Evolutionary conservation across 1,140 invertebrate genomes (phyloP).

Genomic region (Prorops nasuta): DNA sequence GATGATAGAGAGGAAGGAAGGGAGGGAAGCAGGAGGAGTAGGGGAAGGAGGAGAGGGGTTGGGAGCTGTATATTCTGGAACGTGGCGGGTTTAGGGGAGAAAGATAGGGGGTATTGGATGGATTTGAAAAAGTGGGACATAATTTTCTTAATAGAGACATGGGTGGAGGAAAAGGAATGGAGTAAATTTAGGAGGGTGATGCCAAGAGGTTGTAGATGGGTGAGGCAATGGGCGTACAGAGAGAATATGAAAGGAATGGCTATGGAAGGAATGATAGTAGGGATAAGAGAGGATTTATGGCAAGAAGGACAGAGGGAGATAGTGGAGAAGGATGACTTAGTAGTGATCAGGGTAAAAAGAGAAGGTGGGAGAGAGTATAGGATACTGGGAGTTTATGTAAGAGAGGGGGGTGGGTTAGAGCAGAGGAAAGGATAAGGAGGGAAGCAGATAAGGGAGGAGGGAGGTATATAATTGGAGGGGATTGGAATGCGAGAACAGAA

Average conservation of each 20-base stretch:
- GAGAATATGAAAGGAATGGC: not conserved
- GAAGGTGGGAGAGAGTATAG: not conserved
- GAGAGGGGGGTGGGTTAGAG: not conserved
- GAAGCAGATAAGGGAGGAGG: not conserved
- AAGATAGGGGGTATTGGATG: not conserved
- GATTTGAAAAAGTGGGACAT: not conserved
- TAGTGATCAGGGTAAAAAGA: not conserved
- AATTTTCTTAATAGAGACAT: not conserved
- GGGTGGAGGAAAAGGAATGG: too few species aligned
- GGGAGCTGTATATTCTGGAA: not conserved
- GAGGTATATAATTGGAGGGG: too few species aligned
- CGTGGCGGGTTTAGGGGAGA: not conserved
- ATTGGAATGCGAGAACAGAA: constrained; percentile 1
- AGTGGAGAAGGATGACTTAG: not conserved
- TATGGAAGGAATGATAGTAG: not conserved
- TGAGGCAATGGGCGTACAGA: not conserved
- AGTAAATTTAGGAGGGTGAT: not conserved
- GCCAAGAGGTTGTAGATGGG: not conserved
- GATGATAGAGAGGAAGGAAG: not conserved
- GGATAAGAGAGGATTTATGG: too few species aligned
- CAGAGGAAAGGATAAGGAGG: too few species aligned
- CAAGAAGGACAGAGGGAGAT: not conserved
- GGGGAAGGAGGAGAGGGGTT: not conserved
- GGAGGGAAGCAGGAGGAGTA: not conserved
- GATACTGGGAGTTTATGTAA: not conserved